phyloP scores from a whole-genome alignment of 2,888 invertebrate genomes.

The Pegoplata infirma region DNA sequence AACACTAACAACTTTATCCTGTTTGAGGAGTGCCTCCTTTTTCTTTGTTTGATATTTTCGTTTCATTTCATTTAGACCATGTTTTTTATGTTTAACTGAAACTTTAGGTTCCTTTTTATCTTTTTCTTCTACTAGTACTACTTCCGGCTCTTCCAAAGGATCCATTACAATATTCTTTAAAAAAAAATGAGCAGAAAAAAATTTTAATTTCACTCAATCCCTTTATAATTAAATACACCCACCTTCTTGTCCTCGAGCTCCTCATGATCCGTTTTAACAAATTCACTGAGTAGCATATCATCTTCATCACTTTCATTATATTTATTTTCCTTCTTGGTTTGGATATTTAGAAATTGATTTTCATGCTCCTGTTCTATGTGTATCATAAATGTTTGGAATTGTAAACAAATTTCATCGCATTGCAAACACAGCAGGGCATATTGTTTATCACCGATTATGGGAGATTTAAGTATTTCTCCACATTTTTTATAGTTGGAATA shows the following conservation, averaged over 20 bases:
- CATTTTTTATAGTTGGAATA: conserved; percentile 57
- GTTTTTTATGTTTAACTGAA: not conserved
- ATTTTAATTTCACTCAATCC: not conserved
- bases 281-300: conserved; percentile 42
- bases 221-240: not conserved
- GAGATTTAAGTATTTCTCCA: conserved; percentile 58
- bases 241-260: conserved; percentile 55
- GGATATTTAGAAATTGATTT: conserved; percentile 30
- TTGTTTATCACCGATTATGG: conserved; percentile 50
- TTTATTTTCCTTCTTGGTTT: conserved; percentile 35
- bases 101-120: conserved; percentile 35
- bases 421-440: conserved; percentile 53
- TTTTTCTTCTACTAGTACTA: conserved; percentile 31
- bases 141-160: conserved; percentile 57
- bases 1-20: conserved; percentile 34
- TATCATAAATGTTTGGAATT: conserved; percentile 55
- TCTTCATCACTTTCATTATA: conserved; percentile 18
- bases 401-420: conserved; percentile 58
- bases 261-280: conserved; percentile 29
- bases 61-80: conserved; percentile 21
- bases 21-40: no score
- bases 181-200: not conserved
- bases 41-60: conserved; percentile 40
- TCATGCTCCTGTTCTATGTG: conserved; percentile 57
- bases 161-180: conserved; percentile 53